Percentiles rank a stretch among this genome's conserved stretches.
These are phyloP conservation scores for Sebastes trivittatus DNA, from an alignment of 2,797 vertebrate genomes.

Conservation along the genomic window DNA sequence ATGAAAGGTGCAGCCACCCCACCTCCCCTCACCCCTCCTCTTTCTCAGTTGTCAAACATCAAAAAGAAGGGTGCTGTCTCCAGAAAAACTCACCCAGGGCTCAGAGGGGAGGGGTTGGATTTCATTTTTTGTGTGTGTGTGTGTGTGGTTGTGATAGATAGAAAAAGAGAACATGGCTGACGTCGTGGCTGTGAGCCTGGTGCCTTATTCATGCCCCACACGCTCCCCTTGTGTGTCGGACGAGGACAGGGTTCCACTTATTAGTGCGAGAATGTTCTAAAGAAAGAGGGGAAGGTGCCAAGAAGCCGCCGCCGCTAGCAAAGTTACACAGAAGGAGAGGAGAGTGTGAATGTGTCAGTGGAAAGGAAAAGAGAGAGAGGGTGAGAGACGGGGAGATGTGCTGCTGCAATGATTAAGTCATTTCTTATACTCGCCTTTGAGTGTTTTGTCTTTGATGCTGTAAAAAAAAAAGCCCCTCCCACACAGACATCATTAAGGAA, in stretches of 20 bases:
- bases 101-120: conserved; percentile 41
- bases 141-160: conserved; percentile 15
- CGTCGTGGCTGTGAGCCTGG: conserved; percentile 47
- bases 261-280: conserved; percentile 69
- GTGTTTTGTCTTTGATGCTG: conserved; percentile 71
- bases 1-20: conserved; percentile 69
- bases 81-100: conserved; percentile 68
- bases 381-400: conserved; percentile 36
- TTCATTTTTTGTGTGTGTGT: not conserved
- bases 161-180: conserved; percentile 54
- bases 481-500: conserved; percentile 76
- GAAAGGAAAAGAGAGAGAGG: not conserved
- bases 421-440: conserved; percentile 68
- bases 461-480: conserved; percentile 48
- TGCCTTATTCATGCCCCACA: conserved; percentile 63
- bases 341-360: conserved; percentile 15
- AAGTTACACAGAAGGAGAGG: conserved; percentile 63
- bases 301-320: conserved; percentile 63
- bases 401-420: conserved; percentile 75
- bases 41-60: conserved; percentile 76
- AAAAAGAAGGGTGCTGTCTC: conserved; percentile 76
- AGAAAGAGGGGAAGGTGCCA: conserved; percentile 70
- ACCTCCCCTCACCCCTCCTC: conserved; percentile 36
- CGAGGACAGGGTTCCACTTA: conserved; percentile 73
- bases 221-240: conserved; percentile 38